phyloP scores from a whole-genome alignment of 1,140 invertebrate species.

The Drosophila grimshawi region DNA sequence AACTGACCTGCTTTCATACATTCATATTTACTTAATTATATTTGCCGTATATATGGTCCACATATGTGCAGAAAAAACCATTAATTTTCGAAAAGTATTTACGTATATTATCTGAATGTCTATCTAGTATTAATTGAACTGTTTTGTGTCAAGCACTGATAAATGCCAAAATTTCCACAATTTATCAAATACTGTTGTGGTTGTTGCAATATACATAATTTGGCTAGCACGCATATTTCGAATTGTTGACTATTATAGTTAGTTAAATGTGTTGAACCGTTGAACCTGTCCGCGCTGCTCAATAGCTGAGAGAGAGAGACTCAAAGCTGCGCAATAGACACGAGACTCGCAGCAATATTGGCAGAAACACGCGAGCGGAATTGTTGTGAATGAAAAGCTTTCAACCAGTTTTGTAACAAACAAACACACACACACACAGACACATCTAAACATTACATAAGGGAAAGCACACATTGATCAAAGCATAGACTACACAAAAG shows the following conservation, averaged over 20 bases:
- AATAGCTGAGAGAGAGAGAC: background rate
- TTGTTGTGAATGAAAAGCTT: conserved; percentile 33
- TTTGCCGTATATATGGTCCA: no score
- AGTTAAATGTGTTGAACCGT: conserved; percentile 23
- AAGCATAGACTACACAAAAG: background rate
- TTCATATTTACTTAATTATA: background rate
- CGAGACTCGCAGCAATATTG: conserved; percentile 14
- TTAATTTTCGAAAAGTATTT: background rate
- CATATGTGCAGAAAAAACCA: background rate
- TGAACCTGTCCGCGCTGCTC: conserved; percentile 21
- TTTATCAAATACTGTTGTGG: conserved; percentile 11
- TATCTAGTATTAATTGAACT: conserved; percentile 21
- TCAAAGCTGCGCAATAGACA: conserved; percentile 42
- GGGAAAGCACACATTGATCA: background rate
- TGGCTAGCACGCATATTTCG: conserved; percentile 23
- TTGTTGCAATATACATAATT: conserved; percentile 2
- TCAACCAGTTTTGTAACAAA: conserved; percentile 7
- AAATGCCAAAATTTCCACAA: conserved; percentile 39
- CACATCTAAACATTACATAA: conserved; percentile 1
- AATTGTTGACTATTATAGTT: conserved; percentile 33
- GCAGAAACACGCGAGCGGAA: conserved; percentile 22
- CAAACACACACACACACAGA: conserved; percentile 1
- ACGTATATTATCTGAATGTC: background rate
- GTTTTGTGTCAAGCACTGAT: conserved; percentile 26
- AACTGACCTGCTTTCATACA: background rate